Base-by-base conservation (phyloP, 1,140 invertebrate genomes). In the Contarinia nasturtii region DNA sequence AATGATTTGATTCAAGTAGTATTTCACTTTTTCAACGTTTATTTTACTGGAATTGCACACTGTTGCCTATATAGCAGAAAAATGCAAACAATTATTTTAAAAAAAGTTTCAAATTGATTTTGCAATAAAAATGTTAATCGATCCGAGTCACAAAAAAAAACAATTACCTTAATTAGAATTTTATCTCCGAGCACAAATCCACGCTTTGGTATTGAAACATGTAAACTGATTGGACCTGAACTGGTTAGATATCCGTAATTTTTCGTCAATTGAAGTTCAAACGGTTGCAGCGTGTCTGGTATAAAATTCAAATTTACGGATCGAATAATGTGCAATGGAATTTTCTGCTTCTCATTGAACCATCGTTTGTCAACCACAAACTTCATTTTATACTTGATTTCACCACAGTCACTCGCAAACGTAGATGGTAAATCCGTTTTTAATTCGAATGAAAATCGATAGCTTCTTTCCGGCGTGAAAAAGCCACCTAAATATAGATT, bases 341-440 rank as follows among this genome's bases (percentile, higher is more conserved):
- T 59, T 4, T 53, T 56, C 42, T 62, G 57, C 5, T 57, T 54
- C 37, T 63, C 57, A 42, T 62, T 57, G 14, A 60, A 60, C 60
- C 60, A 63, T 10, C 58, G 57, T 1, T 55, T 46, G 44, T 60
- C 60, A 7, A 63, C 58, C 7, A 61, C 53, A 12, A 63, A 45
- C 12, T 60, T 54, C 52, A 63, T 55, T 51, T 61, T 61, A 48
- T 63, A 63, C 45, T 63, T 63, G 40, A 63, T 63, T 14, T 54
- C 57, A 41, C 60, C 60, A 40, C 62, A 55, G 27, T 54, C 60
- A 21, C 60, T 60, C 34, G 54, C 51, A 22, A 63, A 63, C 22
- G 54, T 59, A 1, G 60, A 61, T 1, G 60, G 60, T 4, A 63
- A 34, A 44, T 53, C 51, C 1, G 50, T 48, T 14, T 57, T 53